These are phyloP conservation scores for Monochamus alternatus DNA, from an alignment of 2,888 invertebrate species.

Conservation along the genomic window DNA sequence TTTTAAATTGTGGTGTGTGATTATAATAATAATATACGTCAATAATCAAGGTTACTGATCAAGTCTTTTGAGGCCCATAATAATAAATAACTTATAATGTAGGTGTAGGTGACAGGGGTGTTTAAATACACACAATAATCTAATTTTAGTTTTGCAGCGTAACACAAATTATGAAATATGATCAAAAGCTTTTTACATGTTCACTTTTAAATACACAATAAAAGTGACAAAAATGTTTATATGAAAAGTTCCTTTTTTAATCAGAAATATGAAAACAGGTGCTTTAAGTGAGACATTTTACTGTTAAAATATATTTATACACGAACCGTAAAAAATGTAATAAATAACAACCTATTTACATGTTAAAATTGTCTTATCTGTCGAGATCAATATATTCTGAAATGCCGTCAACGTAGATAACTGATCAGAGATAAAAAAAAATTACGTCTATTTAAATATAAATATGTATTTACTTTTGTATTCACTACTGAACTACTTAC, in stretches of 20 bases:
- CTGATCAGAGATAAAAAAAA: neutral
- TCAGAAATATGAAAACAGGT: too few relatives aligned
- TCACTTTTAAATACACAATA: too few relatives aligned
- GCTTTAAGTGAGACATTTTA: too few relatives aligned
- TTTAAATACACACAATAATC: too few relatives aligned
- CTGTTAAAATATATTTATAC: too few relatives aligned
- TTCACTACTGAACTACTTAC: too few relatives aligned
- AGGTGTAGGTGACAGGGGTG: neutral
- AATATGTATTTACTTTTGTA: neutral
- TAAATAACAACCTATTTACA: neutral
- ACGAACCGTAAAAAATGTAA: neutral
- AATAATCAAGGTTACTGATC: neutral
- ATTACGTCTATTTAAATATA: neutral
- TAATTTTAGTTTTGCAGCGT: too few relatives aligned
- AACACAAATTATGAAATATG: too few relatives aligned
- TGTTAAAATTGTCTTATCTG: constrained; percentile 6
- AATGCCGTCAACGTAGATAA: too few relatives aligned
- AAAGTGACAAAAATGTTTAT: too few relatives aligned
- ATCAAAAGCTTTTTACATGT: too few relatives aligned
- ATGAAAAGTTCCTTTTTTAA: too few relatives aligned
- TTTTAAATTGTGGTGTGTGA: neutral
- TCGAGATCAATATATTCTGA: neutral
- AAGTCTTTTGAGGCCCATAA: neutral
- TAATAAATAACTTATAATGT: neutral
- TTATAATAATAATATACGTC: neutral